These are phyloP conservation scores for Stictonetta naevosa DNA, from an alignment of 2,113 vertebrate genomes.

Conservation along the genomic window DNA sequence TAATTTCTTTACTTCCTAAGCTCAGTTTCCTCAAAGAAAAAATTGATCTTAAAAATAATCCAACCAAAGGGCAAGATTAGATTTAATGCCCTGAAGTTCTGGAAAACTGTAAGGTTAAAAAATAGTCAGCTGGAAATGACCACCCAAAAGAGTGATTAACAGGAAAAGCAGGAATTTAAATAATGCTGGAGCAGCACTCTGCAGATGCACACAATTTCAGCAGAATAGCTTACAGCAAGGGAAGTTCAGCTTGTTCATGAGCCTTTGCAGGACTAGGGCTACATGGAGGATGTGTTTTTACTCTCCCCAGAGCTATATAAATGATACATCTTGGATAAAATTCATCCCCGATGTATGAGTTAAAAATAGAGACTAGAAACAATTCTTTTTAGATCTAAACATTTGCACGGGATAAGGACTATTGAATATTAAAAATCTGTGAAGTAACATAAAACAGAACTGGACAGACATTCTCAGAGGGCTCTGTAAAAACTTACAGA, in stretches of 20 bases:
- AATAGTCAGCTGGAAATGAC: not conserved
- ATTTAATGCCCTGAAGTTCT: not conserved
- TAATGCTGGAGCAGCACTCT: not conserved
- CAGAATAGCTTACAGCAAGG: not conserved
- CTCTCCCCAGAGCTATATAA: constrained; percentile 44
- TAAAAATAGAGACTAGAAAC: constrained; percentile 66
- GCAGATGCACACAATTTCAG: not conserved
- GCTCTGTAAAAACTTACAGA: constrained; percentile 56
- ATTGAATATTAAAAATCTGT: constrained; percentile 72
- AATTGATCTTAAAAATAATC: not conserved
- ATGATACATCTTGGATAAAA: constrained; percentile 52
- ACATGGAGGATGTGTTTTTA: constrained; percentile 22
- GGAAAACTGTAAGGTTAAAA: not conserved
- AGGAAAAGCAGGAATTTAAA: constrained; percentile 39
- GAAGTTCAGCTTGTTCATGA: constrained; percentile 2
- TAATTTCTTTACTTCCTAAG: not conserved
- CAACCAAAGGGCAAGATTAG: not conserved
- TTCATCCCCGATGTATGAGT: constrained; percentile 51
- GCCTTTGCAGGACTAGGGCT: not conserved
- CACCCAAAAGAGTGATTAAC: constrained; percentile 24
- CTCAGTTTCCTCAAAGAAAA: not conserved
- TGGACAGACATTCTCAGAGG: constrained; percentile 20
- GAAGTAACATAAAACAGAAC: constrained; percentile 68
- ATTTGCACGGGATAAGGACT: constrained; percentile 51
- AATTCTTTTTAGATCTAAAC: constrained; percentile 61